phyloP scores from a whole-genome alignment of 2,888 invertebrate species.

The Phyllotreta cruciferae region DNA sequence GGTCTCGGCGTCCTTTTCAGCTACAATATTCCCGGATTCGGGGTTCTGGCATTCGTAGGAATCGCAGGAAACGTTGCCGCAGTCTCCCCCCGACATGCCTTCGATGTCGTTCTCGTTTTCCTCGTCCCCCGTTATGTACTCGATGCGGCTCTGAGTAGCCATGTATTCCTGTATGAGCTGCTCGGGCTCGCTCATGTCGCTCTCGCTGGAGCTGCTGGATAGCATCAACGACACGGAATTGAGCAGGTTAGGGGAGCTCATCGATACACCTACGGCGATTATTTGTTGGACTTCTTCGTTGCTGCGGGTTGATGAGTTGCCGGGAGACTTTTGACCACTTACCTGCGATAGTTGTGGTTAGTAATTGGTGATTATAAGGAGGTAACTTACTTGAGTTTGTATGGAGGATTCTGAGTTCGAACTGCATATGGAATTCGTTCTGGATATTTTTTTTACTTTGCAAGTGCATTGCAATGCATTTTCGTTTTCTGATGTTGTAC shows the following conservation, averaged over 20 bases:
- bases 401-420: constrained; percentile 43
- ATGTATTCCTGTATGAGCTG: constrained; percentile 68
- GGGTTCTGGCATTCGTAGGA: constrained; percentile 47
- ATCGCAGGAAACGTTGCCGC: constrained; percentile 45
- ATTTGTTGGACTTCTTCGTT: constrained; percentile 47
- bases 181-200: constrained; percentile 69
- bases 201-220: constrained; percentile 58
- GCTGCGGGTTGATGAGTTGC: constrained; percentile 38
- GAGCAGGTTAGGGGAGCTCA: constrained; percentile 59
- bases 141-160: constrained; percentile 58
- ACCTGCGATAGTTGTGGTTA: constrained; percentile 28
- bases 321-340: constrained; percentile 42
- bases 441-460: constrained; percentile 36
- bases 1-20: constrained; percentile 52
- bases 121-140: constrained; percentile 21
- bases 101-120: constrained; percentile 74
- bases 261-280: constrained; percentile 55
- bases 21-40: constrained; percentile 51
- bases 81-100: constrained; percentile 74
- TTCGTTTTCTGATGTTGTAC: constrained; percentile 3
- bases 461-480: constrained; percentile 38
- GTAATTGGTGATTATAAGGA: background rate
- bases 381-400: constrained; percentile 39
- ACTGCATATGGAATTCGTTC: constrained; percentile 37
- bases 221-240: constrained; percentile 57